Conservation (phyloP, 2,113 vertebrate genomes). For the Euleptes europaea region DNA sequence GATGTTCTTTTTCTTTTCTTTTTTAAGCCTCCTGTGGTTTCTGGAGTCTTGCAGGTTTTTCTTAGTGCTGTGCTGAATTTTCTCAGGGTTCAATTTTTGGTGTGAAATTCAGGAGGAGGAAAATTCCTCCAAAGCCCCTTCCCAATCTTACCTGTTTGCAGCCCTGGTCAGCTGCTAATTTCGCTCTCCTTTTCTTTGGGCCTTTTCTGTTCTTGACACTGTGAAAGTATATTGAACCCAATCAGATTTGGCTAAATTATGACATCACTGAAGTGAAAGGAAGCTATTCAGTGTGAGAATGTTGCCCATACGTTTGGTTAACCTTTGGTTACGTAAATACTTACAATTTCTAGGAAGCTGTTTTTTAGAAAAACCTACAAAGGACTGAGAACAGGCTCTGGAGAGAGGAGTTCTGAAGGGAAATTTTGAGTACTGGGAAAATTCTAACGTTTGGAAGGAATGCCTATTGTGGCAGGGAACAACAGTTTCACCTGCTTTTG, state of each 20-base stretch:
- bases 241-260: not conserved
- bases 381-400: not conserved
- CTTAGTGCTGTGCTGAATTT: not conserved
- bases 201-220: not conserved
- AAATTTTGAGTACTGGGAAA: not conserved
- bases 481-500: not conserved
- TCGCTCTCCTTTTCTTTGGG: too few species aligned
- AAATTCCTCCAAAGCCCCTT: not conserved
- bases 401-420: not conserved
- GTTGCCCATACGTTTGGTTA: not conserved
- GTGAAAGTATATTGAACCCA: not conserved
- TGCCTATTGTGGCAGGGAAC: not conserved
- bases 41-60: not conserved
- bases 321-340: not conserved
- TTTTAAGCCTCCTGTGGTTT: not conserved
- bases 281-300: not conserved
- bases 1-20: not conserved
- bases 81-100: constrained; percentile 6
- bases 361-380: not conserved
- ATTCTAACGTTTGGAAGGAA: not conserved
- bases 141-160: not conserved
- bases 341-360: not conserved
- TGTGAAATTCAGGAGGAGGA: not conserved
- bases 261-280: not conserved
- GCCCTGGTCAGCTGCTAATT: not conserved